Evolutionary conservation across 2,113 vertebrate species (phyloP).

Genomic region (Dinomys branickii): DNA sequence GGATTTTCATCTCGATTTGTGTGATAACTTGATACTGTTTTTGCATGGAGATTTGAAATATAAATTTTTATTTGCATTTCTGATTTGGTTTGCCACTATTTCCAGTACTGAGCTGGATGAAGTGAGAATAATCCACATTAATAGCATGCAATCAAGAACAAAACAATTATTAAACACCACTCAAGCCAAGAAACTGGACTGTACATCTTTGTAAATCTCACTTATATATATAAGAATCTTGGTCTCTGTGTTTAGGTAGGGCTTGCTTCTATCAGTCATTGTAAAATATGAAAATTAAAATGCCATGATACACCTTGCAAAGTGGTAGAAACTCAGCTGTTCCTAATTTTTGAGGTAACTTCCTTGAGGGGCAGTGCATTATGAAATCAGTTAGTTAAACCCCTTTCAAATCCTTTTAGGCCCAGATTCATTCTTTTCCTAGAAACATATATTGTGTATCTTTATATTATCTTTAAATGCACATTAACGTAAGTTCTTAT

Average conservation of each 20-base stretch:
- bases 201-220: conserved; percentile 26
- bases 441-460: neutral
- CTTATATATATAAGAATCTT: neutral
- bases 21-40: neutral
- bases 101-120: neutral
- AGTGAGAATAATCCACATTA: neutral
- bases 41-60: neutral
- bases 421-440: neutral
- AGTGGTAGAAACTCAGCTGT: neutral
- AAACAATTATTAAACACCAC: neutral
- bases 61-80: neutral
- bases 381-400: neutral
- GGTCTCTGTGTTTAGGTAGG: neutral
- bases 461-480: neutral
- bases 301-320: neutral
- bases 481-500: neutral
- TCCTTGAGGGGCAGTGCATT: neutral
- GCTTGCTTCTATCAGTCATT: neutral
- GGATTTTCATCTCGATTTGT: neutral
- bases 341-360: conserved; percentile 50
- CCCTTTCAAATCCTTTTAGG: neutral
- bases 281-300: conserved; percentile 19
- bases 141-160: neutral
- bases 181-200: conserved; percentile 4
- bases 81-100: neutral